phyloP scores from a whole-genome alignment of 2,797 vertebrate species.

The Dermochelys coriacea region DNA sequence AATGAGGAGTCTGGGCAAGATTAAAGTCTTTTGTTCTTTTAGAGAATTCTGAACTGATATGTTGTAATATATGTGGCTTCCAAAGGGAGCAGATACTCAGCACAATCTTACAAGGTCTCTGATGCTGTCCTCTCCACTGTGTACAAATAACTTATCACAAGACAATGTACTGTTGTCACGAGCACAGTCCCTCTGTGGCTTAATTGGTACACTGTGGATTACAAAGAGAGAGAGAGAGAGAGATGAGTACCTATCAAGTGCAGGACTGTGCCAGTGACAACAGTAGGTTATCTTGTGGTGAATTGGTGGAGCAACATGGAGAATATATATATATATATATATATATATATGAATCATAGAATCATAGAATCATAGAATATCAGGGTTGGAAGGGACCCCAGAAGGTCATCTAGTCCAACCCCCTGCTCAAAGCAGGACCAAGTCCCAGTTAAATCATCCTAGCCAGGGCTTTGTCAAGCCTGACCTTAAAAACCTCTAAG shows the following conservation, averaged over 20 bases:
- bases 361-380: no score
- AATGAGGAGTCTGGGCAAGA: not conserved
- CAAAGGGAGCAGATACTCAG: not conserved
- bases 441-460: no score
- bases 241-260: not conserved
- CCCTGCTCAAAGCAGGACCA: no score
- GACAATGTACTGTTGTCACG: not conserved
- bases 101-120: not conserved
- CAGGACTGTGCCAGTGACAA: not conserved
- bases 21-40: not conserved
- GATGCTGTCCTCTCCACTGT: not conserved
- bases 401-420: no score
- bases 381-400: no score
- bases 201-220: not conserved
- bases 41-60: not conserved
- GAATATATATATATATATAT: not conserved
- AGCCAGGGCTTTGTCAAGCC: no score
- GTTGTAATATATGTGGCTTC: not conserved
- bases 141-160: not conserved
- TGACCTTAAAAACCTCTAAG: no score
- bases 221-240: no score
- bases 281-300: rapidly evolving
- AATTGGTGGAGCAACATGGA: rapidly evolving
- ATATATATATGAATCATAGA: no score
- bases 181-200: not conserved